These are phyloP conservation scores for Argyrosomus japonicus DNA, from an alignment of 2,113 vertebrate species.

Conservation along the genomic window DNA sequence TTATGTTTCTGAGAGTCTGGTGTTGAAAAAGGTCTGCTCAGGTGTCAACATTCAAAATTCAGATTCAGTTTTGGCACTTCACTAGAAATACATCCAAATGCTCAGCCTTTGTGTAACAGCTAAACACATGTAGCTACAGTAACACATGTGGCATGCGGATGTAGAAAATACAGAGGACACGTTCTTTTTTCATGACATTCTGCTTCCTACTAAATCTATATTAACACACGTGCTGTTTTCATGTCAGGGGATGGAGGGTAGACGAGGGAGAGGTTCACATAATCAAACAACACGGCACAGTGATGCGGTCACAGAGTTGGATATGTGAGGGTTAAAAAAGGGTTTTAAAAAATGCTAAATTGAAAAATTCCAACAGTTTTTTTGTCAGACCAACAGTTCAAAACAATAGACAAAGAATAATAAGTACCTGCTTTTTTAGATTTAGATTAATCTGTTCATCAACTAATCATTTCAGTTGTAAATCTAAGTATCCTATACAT, in stretches of 20 bases:
- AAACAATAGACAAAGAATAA: background rate
- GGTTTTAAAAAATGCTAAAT: no score
- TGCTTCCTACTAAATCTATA: background rate
- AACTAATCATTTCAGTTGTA: background rate
- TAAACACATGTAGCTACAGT: no score
- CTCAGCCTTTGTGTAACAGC: background rate
- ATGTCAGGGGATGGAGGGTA: background rate
- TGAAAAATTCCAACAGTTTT: background rate
- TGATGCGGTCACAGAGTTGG: no score
- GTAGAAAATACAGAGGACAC: background rate
- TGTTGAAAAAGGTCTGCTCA: background rate
- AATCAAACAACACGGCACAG: background rate
- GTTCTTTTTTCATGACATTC: background rate
- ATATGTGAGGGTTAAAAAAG: background rate
- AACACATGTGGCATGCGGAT: background rate
- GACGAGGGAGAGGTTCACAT: background rate
- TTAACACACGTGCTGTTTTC: background rate
- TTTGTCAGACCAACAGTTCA: no score
- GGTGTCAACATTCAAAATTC: background rate
- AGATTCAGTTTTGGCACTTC: background rate
- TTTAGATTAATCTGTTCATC: background rate
- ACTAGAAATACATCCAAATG: no score
- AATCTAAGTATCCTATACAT: background rate
- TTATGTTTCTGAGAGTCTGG: background rate
- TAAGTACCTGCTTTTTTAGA: background rate